A percentile compares a stretch with the other conserved stretches of the same genome.
phyloP scores from a whole-genome alignment of 2,888 invertebrate species.

The Pandemis corylana region DNA sequence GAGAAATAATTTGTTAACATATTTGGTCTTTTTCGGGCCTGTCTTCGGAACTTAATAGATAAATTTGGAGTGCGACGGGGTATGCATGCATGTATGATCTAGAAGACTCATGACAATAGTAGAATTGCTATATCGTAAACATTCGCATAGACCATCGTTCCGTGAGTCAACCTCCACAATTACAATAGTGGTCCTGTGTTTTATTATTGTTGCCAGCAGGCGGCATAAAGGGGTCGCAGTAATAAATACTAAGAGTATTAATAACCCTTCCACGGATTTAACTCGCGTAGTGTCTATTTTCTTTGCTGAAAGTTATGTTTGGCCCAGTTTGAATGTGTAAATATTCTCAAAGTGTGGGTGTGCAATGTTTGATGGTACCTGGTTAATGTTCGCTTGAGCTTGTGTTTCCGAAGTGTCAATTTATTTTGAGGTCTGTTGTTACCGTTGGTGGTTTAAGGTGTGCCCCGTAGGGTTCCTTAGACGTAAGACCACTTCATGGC shows the following conservation, averaged over 20 bases:
- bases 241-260: constrained; percentile 36
- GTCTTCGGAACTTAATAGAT: too few relatives aligned
- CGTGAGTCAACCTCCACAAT: constrained; percentile 27
- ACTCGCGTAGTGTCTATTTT: constrained; percentile 12
- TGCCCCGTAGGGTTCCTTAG: neutral
- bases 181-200: constrained; percentile 28
- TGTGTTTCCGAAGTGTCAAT: neutral
- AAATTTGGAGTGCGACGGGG: too few relatives aligned
- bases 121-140: neutral
- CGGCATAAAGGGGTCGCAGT: constrained; percentile 25
- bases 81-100: too few relatives aligned
- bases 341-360: neutral
- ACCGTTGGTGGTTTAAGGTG: neutral
- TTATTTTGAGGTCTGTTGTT: neutral
- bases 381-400: neutral
- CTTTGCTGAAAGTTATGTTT: constrained; percentile 18
- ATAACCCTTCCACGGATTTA: constrained; percentile 27
- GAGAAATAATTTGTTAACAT: too few relatives aligned
- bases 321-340: constrained; percentile 17
- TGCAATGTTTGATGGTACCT: neutral
- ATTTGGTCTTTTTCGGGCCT: too few relatives aligned
- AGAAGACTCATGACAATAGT: neutral
- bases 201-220: constrained; percentile 3
- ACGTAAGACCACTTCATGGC: neutral
- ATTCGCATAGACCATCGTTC: neutral